These are phyloP conservation scores for Cairina moschata DNA, from an alignment of 2,113 vertebrate species.

Conservation along the genomic window DNA sequence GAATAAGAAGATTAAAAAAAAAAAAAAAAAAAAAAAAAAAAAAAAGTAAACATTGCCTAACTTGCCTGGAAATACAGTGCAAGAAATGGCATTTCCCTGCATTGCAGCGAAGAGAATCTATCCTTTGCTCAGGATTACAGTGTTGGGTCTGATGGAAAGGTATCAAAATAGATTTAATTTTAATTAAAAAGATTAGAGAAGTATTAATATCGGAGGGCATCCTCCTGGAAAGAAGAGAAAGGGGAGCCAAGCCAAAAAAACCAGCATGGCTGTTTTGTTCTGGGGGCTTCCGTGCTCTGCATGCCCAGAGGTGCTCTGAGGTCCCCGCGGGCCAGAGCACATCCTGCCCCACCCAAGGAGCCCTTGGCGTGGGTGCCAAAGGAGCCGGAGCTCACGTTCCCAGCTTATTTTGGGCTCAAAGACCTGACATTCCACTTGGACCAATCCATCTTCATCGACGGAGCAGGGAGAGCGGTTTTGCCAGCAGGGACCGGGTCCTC, in stretches of 20 bases:
- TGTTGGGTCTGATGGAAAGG: not conserved
- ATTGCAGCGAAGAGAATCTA: rapidly evolving
- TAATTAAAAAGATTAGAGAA: conserved; percentile 36
- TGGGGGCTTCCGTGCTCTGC: not conserved
- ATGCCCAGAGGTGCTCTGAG: not conserved
- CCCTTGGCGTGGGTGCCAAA: not conserved
- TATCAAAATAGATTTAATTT: conserved; percentile 55
- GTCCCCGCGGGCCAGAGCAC: rapidly evolving
- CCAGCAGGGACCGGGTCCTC: not conserved
- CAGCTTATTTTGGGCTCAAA: not conserved
- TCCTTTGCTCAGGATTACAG: not conserved
- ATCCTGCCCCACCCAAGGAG: rapidly evolving
- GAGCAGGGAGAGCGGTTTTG: conserved; percentile 19
- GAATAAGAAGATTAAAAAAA: not conserved
- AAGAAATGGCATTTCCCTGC: not conserved
- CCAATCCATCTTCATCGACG: conserved; percentile 29
- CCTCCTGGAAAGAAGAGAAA: not conserved
- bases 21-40: not conserved
- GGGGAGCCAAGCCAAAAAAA: not conserved
- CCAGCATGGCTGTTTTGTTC: not conserved
- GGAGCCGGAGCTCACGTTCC: not conserved
- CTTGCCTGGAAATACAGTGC: not conserved
- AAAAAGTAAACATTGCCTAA: not conserved
- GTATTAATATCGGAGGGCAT: not conserved
- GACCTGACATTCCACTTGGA: not conserved